Evolutionary conservation across 1,140 invertebrate genomes (phyloP).

Genomic region (Temnothorax longispinosus): DNA sequence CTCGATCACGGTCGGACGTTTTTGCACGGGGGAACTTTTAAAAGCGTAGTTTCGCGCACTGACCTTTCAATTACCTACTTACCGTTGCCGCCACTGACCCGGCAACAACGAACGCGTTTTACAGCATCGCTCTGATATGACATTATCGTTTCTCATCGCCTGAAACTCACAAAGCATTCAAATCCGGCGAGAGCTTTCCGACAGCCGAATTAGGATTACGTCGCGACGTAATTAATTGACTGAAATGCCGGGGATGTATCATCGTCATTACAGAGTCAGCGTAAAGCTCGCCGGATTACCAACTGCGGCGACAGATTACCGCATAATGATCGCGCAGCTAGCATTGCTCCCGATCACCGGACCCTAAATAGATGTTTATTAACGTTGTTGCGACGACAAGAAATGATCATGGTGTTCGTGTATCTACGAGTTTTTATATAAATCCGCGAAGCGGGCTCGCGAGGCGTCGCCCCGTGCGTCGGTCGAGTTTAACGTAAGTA

Average conservation of each 20-base stretch:
- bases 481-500: conserved; percentile 37
- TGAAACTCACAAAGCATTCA: conserved; percentile 61
- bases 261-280: conserved; percentile 81
- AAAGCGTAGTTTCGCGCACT: conserved; percentile 5
- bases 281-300: conserved; percentile 80
- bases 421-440: background rate
- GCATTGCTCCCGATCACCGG: conserved; percentile 31
- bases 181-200: conserved; percentile 73
- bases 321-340: conserved; percentile 74
- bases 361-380: conserved; percentile 33
- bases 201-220: conserved; percentile 81
- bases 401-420: conserved; percentile 53
- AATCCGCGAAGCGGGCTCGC: conserved; percentile 40
- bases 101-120: conserved; percentile 8
- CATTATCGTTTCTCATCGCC: conserved; percentile 50
- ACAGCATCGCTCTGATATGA: conserved; percentile 18
- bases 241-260: conserved; percentile 81
- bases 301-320: conserved; percentile 78
- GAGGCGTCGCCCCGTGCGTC: conserved; percentile 60
- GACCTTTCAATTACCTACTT: conserved; percentile 45
- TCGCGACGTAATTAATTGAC: conserved; percentile 83
- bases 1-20: background rate
- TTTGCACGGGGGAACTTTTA: background rate
- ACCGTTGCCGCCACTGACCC: conserved; percentile 12
- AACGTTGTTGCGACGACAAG: background rate